A percentile compares a stretch with the other conserved stretches of the same genome.
These are phyloP conservation scores for Ariopsis seemanni DNA, from an alignment of 2,113 vertebrate genomes.

Conservation along the genomic window DNA sequence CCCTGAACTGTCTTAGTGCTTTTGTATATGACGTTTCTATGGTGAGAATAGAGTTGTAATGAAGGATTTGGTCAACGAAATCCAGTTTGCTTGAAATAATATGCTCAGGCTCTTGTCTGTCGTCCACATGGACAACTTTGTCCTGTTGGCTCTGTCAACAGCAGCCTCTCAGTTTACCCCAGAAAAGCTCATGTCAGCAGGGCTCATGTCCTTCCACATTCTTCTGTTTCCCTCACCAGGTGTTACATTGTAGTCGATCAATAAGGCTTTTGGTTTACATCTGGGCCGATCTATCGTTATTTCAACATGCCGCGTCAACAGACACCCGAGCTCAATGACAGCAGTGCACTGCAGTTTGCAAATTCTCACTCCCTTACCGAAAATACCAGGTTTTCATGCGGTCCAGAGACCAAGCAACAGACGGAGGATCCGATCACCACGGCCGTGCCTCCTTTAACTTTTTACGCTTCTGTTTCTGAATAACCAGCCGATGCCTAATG, in stretches of 20 bases:
- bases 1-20: neutral
- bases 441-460: conserved; percentile 45
- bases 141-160: conserved; percentile 3
- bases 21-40: neutral
- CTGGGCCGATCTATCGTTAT: conserved; percentile 66
- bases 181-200: conserved; percentile 50
- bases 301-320: conserved; percentile 64
- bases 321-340: conserved; percentile 65
- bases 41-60: neutral
- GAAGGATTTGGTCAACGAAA: neutral
- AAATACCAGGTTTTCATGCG: conserved; percentile 1
- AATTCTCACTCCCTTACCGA: conserved; percentile 49
- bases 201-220: conserved; percentile 52
- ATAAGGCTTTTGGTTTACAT: conserved; percentile 83
- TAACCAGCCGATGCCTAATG: conserved; percentile 61
- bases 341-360: conserved; percentile 60
- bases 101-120: neutral
- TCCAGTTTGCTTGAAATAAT: neutral
- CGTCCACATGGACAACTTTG: neutral
- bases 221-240: conserved; percentile 60
- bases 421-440: conserved; percentile 50
- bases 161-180: conserved; percentile 50
- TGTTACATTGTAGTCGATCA: conserved; percentile 64
- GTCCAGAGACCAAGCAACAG: neutral
- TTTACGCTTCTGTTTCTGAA: conserved; percentile 53